Conservation (phyloP, 2,888 invertebrate species). For the Pheosia tremula region DNA sequence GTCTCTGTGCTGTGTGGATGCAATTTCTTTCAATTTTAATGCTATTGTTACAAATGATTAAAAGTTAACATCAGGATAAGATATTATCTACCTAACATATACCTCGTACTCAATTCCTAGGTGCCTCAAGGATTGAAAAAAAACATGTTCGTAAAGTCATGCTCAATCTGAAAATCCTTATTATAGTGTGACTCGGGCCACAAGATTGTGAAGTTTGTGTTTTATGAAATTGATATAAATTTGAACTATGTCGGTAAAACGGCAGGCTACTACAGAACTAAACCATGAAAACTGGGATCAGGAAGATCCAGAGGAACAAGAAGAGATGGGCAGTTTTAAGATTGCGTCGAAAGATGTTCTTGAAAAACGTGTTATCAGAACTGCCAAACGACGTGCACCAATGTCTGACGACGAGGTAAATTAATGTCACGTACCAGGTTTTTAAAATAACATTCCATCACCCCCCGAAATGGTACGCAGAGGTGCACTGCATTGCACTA, state of each 20-base stretch:
- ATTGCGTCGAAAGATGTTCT: constrained; percentile 87
- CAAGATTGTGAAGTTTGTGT: constrained; percentile 5
- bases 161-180: constrained; percentile 20
- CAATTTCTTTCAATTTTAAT: too few relatives aligned
- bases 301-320: constrained; percentile 87
- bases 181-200: constrained; percentile 15
- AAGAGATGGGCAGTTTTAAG: constrained; percentile 90
- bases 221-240: background rate
- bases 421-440: background rate
- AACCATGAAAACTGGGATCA: constrained; percentile 95
- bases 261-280: constrained; percentile 89
- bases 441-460: too few relatives aligned
- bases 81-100: too few relatives aligned
- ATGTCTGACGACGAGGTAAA: constrained; percentile 54
- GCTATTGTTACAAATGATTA: too few relatives aligned
- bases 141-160: constrained; percentile 14
- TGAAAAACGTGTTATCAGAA: constrained; percentile 90
- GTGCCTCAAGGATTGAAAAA: background rate
- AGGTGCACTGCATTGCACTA: too few relatives aligned
- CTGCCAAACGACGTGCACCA: constrained; percentile 87
- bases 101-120: too few relatives aligned
- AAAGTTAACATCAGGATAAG: too few relatives aligned
- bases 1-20: too few relatives aligned
- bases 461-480: too few relatives aligned
- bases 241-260: constrained; percentile 87